Conservation (phyloP, 1,140 invertebrate genomes). For the Drosophila lacteicornis region DNA sequence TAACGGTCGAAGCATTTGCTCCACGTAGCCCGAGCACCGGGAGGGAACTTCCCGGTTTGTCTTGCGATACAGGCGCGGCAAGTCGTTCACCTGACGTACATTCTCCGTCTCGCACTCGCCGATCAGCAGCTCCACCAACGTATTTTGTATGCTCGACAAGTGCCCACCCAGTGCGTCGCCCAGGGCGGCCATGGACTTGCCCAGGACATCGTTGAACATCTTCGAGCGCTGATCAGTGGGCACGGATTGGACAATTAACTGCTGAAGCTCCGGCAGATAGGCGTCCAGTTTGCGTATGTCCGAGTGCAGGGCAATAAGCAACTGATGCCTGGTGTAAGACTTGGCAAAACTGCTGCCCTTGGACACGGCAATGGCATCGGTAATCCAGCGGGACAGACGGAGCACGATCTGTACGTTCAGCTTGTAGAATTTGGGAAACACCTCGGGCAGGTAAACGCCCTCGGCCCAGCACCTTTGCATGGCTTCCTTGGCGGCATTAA, state of each 20-base stretch:
- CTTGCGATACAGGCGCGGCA: conserved; percentile 95
- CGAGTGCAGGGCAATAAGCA: conserved; percentile 66
- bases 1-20: conserved; percentile 88
- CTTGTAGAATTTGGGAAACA: conserved; percentile 95
- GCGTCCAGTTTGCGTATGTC: conserved; percentile 68
- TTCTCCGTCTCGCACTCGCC: conserved; percentile 74
- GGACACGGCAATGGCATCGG: conserved; percentile 65
- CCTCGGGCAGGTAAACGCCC: conserved; percentile 90
- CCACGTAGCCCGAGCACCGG: conserved; percentile 92
- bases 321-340: conserved; percentile 44
- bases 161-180: conserved; percentile 42
- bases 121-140: conserved; percentile 66
- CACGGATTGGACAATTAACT: conserved; percentile 42
- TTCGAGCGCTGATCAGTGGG: conserved; percentile 40
- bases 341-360: conserved; percentile 40
- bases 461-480: conserved; percentile 90
- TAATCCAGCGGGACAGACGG: conserved; percentile 90
- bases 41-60: conserved; percentile 95
- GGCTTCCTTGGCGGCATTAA: conserved; percentile 66
- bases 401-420: conserved; percentile 92
- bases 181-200: conserved; percentile 62
- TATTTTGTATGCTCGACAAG: conserved; percentile 56
- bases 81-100: conserved; percentile 90
- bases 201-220: conserved; percentile 56
- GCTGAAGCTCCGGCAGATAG: conserved; percentile 55